These are phyloP conservation scores for Lates japonicus DNA, from an alignment of 2,797 vertebrate species.

Conservation along the genomic window DNA sequence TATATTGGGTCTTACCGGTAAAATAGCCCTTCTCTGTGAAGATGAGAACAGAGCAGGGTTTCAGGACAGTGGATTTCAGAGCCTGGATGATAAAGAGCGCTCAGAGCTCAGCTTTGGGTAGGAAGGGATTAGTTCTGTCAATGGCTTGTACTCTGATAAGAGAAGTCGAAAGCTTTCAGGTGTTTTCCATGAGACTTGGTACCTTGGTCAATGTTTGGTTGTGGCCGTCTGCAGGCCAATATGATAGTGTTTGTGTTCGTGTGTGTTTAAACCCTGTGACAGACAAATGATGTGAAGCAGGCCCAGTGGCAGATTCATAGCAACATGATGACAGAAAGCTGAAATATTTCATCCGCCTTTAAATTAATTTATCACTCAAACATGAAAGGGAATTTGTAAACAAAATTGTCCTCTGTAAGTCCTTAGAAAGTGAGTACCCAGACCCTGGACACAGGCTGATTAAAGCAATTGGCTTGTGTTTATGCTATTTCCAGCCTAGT, in stretches of 20 bases:
- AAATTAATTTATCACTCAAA: conserved; percentile 32
- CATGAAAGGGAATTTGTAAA: conserved; percentile 7
- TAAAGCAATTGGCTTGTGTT: background rate
- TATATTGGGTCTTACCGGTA: conserved; percentile 9
- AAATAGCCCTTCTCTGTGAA: conserved; percentile 25
- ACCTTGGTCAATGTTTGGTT: background rate
- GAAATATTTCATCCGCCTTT: conserved; percentile 27
- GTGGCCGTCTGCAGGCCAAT: background rate
- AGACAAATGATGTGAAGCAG: conserved; percentile 19
- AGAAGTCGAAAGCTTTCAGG: conserved; percentile 4
- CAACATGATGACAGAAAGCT: conserved; percentile 41
- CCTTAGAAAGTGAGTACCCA: background rate
- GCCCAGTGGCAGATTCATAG: conserved; percentile 25
- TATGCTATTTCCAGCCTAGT: background rate
- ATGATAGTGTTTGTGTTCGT: background rate
- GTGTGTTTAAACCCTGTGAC: conserved; percentile 12
- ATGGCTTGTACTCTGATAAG: conserved; percentile 30
- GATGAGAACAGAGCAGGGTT: conserved; percentile 37
- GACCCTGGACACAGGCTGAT: background rate
- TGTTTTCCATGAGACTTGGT: conserved; percentile 1
- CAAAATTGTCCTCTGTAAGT: background rate
- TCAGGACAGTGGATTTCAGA: conserved; percentile 44
- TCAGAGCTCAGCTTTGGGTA: conserved; percentile 41
- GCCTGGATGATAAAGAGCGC: conserved; percentile 27
- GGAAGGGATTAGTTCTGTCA: conserved; percentile 43